Conservation (phyloP, 2,888 invertebrate genomes). For the Iselma pallidipennis region DNA sequence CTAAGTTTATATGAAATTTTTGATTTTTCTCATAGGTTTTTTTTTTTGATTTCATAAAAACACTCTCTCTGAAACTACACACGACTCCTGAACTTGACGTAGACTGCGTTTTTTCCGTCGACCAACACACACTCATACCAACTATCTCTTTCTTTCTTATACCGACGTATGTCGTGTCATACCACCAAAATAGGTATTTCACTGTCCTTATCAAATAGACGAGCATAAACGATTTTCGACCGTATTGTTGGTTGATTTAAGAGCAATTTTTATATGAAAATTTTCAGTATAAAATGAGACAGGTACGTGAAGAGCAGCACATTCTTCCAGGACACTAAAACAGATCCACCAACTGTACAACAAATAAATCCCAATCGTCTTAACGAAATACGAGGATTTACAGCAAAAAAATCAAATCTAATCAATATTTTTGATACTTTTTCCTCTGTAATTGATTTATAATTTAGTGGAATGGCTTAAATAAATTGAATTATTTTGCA, state of each 20-base stretch:
- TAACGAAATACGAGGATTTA: no score
- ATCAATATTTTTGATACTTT: no score
- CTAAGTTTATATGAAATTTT: no score
- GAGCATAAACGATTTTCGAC: background rate
- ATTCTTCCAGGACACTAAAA: background rate
- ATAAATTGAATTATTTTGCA: no score
- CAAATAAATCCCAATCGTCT: no score
- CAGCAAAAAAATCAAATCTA: no score
- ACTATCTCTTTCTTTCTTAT: background rate
- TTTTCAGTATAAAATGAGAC: background rate
- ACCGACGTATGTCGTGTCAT: background rate
- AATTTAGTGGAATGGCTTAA: no score
- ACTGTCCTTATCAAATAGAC: background rate
- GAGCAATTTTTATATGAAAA: background rate
- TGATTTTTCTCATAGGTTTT: no score
- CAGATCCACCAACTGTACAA: background rate
- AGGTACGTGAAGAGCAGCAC: background rate
- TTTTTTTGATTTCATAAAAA: background rate
- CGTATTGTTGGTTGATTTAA: background rate
- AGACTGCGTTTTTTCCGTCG: background rate
- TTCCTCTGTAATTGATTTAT: no score
- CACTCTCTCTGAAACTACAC: background rate
- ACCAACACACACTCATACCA: no score
- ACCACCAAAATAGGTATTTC: background rate
- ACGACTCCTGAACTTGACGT: conserved; percentile 1